These are phyloP conservation scores for Apus apus DNA, from an alignment of 2,113 vertebrate species.

Conservation along the genomic window DNA sequence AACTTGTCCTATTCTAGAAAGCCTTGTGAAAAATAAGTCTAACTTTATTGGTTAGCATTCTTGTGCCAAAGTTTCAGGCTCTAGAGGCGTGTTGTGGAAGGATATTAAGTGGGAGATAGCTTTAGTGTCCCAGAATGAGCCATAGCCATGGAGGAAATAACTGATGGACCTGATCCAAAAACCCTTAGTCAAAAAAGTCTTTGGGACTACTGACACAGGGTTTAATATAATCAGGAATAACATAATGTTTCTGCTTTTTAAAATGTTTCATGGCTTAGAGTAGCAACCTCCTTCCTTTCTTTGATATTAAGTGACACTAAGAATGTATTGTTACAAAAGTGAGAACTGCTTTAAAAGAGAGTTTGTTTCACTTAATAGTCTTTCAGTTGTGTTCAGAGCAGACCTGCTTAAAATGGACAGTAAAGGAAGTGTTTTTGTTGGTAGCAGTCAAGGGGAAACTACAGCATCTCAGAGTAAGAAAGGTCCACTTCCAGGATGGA, in stretches of 20 bases:
- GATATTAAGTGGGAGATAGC: not conserved
- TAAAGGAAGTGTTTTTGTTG: not conserved
- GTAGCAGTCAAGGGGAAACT: not conserved
- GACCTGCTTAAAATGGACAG: not conserved
- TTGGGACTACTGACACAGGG: not conserved
- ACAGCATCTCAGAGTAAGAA: accelerated
- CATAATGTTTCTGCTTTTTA: not conserved
- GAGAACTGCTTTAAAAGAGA: not conserved
- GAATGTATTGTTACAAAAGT: not conserved
- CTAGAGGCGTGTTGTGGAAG: not conserved
- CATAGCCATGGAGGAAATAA: not conserved
- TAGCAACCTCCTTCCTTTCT: not conserved
- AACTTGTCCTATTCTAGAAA: not conserved
- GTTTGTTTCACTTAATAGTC: not conserved
- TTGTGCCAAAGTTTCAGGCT: not conserved
- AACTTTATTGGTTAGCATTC: not conserved
- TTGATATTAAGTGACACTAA: not conserved
- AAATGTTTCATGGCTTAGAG: not conserved
- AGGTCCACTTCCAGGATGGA: not conserved
- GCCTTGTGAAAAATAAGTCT: not conserved
- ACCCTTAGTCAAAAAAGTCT: not conserved
- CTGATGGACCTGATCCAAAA: not conserved
- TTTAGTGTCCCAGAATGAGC: not conserved
- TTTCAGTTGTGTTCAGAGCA: not conserved
- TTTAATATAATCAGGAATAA: not conserved